phyloP scores from a whole-genome alignment of 2,113 vertebrate genomes.

The Guaruba guarouba region DNA sequence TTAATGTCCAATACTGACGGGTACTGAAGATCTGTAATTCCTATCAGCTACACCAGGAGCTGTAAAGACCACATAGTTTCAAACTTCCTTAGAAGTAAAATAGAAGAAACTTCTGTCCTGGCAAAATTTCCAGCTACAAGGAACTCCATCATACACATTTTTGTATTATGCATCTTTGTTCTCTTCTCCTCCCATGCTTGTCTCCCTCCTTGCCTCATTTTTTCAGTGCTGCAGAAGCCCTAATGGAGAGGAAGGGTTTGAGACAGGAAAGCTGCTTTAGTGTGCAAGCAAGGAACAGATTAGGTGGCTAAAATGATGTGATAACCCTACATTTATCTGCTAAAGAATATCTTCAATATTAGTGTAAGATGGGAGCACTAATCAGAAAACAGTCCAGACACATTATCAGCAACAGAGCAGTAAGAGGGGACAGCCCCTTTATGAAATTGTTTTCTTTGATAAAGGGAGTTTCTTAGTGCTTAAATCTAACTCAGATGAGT shows the following conservation, averaged over 20 bases:
- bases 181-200: background rate
- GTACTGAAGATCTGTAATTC: background rate
- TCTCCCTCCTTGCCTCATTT: background rate
- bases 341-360: constrained; percentile 31
- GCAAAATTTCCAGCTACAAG: background rate
- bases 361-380: constrained; percentile 52
- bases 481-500: constrained; percentile 70
- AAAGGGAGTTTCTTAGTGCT: constrained; percentile 57
- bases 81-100: background rate
- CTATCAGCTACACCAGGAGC: background rate
- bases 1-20: background rate
- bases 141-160: background rate
- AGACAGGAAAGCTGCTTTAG: background rate
- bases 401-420: constrained; percentile 62
- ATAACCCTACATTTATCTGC: constrained; percentile 45
- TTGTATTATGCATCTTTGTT: background rate
- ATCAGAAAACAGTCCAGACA: constrained; percentile 71
- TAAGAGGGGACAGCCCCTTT: constrained; percentile 66
- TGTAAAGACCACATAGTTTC: background rate
- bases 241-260: background rate
- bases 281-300: constrained; percentile 5
- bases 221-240: background rate
- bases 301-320: constrained; percentile 20
- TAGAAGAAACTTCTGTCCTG: background rate
- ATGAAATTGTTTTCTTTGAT: constrained; percentile 70